phyloP scores from a whole-genome alignment of 2,113 vertebrate genomes.

The Leiothrix lutea region DNA sequence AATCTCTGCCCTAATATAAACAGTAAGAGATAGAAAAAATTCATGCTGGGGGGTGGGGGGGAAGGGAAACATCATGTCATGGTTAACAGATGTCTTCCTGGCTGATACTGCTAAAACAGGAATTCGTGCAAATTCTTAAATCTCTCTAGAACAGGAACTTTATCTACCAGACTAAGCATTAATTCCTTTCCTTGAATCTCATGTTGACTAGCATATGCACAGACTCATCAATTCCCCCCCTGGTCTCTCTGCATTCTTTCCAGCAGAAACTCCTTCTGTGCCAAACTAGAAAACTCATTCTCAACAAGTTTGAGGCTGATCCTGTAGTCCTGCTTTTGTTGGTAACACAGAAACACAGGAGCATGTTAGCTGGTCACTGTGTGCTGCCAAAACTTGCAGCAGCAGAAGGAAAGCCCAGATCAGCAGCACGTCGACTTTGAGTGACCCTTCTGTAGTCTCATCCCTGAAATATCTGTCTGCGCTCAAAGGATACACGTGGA shows the following conservation, averaged over 20 bases:
- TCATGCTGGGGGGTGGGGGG: background rate
- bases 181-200: background rate
- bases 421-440: background rate
- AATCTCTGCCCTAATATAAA: background rate
- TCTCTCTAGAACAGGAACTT: background rate
- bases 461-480: background rate
- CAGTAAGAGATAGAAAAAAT: background rate
- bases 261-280: background rate
- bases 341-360: background rate
- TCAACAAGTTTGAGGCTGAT: background rate
- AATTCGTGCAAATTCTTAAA: conserved; percentile 11
- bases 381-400: background rate
- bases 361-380: background rate
- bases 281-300: background rate
- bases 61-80: conserved; percentile 38
- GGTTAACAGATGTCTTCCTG: conserved; percentile 62
- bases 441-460: background rate
- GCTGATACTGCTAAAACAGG: conserved; percentile 28
- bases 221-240: background rate
- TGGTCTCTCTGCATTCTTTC: background rate
- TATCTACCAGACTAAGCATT: background rate
- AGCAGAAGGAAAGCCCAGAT: background rate
- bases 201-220: fast-evolving
- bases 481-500: background rate
- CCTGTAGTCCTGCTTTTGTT: background rate